phyloP scores from a whole-genome alignment of 1,140 invertebrate species.

The Papilio dardanus region DNA sequence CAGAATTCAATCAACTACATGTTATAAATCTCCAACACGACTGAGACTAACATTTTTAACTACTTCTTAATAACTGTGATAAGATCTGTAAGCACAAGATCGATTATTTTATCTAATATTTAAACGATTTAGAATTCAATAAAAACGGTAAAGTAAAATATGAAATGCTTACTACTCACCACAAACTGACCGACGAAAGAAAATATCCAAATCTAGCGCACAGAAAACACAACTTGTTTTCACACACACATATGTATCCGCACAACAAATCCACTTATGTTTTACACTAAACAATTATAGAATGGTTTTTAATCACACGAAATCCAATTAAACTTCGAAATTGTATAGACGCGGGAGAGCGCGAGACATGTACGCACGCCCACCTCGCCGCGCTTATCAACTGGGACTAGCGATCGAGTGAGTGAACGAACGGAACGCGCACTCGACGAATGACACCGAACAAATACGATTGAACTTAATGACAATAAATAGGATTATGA shows the following conservation, averaged over 20 bases:
- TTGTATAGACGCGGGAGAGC: constrained; percentile 59
- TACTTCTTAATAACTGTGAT: constrained; percentile 25
- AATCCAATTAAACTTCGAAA: constrained; percentile 59
- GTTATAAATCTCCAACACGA: constrained; percentile 25
- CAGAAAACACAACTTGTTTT: constrained; percentile 62
- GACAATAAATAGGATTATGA: constrained; percentile 28
- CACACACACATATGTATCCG: constrained; percentile 61
- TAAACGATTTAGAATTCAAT: neutral
- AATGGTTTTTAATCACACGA: constrained; percentile 57
- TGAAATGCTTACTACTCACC: constrained; percentile 61
- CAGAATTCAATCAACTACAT: constrained; percentile 29
- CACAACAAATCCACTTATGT: constrained; percentile 65
- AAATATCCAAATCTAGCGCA: constrained; percentile 74
- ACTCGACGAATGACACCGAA: constrained; percentile 52
- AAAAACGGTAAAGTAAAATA: constrained; percentile 41
- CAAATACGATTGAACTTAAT: constrained; percentile 40
- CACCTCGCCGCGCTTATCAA: constrained; percentile 59
- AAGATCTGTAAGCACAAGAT: neutral
- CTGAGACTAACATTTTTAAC: constrained; percentile 36
- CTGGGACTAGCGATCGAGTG: constrained; percentile 60
- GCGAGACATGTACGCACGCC: constrained; percentile 48
- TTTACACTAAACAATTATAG: constrained; percentile 57
- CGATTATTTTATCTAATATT: constrained; percentile 11
- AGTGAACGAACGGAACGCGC: constrained; percentile 49
- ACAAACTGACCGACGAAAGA: constrained; percentile 58